Evolutionary conservation across 2,888 invertebrate genomes (phyloP).

Genomic region (Tromatobia lineatoria): DNA sequence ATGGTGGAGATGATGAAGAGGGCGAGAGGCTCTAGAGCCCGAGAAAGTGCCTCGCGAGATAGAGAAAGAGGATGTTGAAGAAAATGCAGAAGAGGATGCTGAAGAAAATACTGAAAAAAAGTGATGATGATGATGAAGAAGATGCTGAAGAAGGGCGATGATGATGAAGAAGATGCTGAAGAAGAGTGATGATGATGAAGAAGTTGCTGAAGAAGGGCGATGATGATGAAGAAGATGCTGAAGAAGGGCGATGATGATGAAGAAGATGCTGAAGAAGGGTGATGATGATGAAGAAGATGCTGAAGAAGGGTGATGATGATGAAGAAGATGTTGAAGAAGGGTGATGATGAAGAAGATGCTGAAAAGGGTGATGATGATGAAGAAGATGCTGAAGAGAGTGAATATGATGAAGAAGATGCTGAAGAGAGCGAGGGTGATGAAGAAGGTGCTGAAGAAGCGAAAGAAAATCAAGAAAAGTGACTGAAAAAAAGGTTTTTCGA

Average conservation of each 20-base stretch:
- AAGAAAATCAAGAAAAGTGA: background rate
- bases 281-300: background rate
- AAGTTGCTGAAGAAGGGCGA: slow-evolving; percentile 35
- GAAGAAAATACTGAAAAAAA: slow-evolving; percentile 1
- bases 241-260: slow-evolving; percentile 50
- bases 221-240: background rate
- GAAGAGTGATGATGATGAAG: slow-evolving; percentile 42
- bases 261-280: slow-evolving; percentile 43
- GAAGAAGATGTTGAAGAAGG: slow-evolving; percentile 50
- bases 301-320: slow-evolving; percentile 39
- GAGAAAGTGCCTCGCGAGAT: slow-evolving; percentile 61
- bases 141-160: slow-evolving; percentile 13
- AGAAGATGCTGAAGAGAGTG: slow-evolving; percentile 52
- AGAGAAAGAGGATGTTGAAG: slow-evolving; percentile 53
- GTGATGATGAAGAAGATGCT: background rate
- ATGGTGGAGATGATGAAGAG: slow-evolving; percentile 3
- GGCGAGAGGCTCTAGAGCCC: background rate
- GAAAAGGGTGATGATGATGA: background rate
- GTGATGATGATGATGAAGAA: background rate
- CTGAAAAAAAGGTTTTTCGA: too few species aligned
- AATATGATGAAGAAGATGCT: slow-evolving; percentile 37
- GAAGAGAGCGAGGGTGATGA: slow-evolving; percentile 4
- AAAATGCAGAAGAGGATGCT: slow-evolving; percentile 36
- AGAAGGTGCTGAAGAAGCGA: background rate
- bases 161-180: slow-evolving; percentile 17